A percentile compares a stretch with the other conserved stretches of the same genome.
These are phyloP conservation scores for Allophyes oxyacanthae DNA, from an alignment of 2,888 invertebrate species.

Conservation along the genomic window DNA sequence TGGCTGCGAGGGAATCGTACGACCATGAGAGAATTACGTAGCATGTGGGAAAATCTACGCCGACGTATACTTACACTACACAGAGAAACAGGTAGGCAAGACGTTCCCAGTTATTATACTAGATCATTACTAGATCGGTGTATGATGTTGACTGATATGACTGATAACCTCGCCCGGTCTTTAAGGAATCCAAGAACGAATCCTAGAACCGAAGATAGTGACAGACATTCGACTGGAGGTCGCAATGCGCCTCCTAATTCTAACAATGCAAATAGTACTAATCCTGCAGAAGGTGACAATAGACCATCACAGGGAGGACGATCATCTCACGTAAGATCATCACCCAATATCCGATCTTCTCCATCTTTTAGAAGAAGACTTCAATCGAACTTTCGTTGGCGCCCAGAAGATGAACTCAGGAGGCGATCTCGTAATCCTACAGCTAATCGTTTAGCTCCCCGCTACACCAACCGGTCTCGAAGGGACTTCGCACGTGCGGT, in stretches of 20 bases:
- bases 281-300: slow-evolving; percentile 53
- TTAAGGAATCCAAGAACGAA: slow-evolving; percentile 58
- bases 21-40: slow-evolving; percentile 89
- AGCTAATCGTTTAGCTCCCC: slow-evolving; percentile 67
- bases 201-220: slow-evolving; percentile 62
- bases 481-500: slow-evolving; percentile 75
- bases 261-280: slow-evolving; percentile 44
- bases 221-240: slow-evolving; percentile 57
- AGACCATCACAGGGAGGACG: slow-evolving; percentile 53
- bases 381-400: slow-evolving; percentile 73
- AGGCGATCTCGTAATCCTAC: slow-evolving; percentile 69
- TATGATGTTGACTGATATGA: slow-evolving; percentile 81
- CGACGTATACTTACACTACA: slow-evolving; percentile 88
- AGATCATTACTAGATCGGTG: slow-evolving; percentile 82
- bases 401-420: slow-evolving; percentile 75
- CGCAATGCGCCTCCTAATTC: slow-evolving; percentile 50
- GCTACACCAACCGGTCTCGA: slow-evolving; percentile 71
- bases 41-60: slow-evolving; percentile 91
- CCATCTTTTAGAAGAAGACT: slow-evolving; percentile 70
- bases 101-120: slow-evolving; percentile 78
- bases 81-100: slow-evolving; percentile 80
- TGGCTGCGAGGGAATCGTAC: slow-evolving; percentile 81
- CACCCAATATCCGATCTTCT: slow-evolving; percentile 62
- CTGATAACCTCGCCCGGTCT: slow-evolving; percentile 68
- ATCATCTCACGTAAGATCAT: slow-evolving; percentile 59